phyloP scores from a whole-genome alignment of 2,113 vertebrate species.

The Nipponia nippon region DNA sequence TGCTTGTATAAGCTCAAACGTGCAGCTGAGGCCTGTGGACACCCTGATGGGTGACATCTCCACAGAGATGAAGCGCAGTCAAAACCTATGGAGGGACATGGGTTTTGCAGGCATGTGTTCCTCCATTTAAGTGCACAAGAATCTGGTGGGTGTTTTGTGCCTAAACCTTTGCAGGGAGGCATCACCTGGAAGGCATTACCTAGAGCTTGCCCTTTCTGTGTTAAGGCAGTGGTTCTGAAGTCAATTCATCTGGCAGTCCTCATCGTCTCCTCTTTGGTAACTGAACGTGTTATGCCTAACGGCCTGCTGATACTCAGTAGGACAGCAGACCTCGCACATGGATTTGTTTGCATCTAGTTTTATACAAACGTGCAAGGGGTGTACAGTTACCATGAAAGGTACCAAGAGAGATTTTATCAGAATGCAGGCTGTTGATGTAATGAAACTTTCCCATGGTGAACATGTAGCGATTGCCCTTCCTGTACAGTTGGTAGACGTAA shows the following conservation, averaged over 20 bases:
- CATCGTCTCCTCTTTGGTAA: neutral
- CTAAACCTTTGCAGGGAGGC: neutral
- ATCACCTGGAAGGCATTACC: neutral
- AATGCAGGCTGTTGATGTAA: neutral
- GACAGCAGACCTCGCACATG: neutral
- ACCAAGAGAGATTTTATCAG: neutral
- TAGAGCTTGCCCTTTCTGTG: neutral
- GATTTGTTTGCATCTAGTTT: neutral
- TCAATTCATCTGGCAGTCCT: neutral
- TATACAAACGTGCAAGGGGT: neutral
- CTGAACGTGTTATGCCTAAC: neutral
- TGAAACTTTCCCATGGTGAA: conserved; percentile 23
- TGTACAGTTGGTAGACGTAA: neutral
- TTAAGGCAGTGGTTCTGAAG: neutral
- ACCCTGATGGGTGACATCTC: neutral
- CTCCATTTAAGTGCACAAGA: neutral
- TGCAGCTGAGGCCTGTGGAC: neutral
- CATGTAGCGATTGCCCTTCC: neutral
- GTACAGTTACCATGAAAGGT: neutral
- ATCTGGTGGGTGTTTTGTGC: neutral
- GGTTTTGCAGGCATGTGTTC: neutral
- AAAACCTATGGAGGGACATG: neutral
- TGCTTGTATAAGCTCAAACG: neutral
- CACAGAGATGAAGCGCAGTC: neutral
- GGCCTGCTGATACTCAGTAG: neutral